Conservation (phyloP, 2,113 vertebrate genomes). For the Vimba vimba region DNA sequence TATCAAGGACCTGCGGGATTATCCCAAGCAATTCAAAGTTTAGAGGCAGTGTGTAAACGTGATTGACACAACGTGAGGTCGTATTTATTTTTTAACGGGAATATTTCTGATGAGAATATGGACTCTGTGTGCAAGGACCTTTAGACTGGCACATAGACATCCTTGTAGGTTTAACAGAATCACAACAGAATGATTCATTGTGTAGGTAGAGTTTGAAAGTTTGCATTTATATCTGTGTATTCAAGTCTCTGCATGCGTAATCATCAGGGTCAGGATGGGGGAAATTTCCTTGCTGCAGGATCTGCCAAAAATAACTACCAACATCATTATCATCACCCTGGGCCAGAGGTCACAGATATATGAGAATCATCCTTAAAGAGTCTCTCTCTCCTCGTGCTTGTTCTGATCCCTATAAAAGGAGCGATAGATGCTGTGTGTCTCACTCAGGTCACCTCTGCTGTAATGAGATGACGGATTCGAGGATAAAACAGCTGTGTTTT, state of each 20-base stretch:
- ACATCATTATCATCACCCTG: background rate
- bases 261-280: background rate
- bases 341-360: slow-evolving; percentile 6
- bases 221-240: background rate
- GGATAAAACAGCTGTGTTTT: background rate
- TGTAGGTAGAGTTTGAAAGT: background rate
- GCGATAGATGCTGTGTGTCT: slow-evolving; percentile 1
- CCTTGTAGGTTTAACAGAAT: background rate
- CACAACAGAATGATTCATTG: background rate
- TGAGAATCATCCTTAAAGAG: slow-evolving; percentile 5
- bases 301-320: slow-evolving; percentile 9
- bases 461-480: background rate
- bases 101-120: too few species aligned
- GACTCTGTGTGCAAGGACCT: too few species aligned
- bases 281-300: slow-evolving; percentile 1
- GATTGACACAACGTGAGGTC: too few species aligned
- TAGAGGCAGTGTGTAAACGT: too few species aligned
- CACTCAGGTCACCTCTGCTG: background rate
- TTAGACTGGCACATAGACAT: background rate
- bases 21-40: too few species aligned
- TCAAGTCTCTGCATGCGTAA: background rate
- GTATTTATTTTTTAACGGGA: too few species aligned
- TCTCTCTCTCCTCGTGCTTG: background rate
- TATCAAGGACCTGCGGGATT: too few species aligned
- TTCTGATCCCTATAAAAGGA: background rate